phyloP scores from a whole-genome alignment of 2,113 vertebrate species.

The Dascyllus trimaculatus region DNA sequence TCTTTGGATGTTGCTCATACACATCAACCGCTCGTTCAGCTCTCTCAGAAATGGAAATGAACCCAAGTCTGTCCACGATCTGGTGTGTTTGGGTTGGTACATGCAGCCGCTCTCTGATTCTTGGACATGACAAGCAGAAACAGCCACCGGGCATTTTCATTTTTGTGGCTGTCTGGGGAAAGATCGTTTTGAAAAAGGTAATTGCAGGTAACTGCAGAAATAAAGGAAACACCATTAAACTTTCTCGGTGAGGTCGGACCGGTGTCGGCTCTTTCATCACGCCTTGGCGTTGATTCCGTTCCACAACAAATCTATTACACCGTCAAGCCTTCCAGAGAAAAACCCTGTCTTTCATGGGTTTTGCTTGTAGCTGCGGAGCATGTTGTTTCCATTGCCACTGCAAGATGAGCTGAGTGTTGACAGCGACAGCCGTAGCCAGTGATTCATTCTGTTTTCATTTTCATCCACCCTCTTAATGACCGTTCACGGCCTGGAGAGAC shows the following conservation, averaged over 20 bases:
- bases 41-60: constrained; percentile 17
- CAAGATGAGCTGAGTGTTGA: constrained; percentile 17
- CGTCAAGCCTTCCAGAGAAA: neutral
- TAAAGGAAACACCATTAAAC: constrained; percentile 20
- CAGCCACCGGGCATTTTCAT: constrained; percentile 46
- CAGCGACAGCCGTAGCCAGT: neutral
- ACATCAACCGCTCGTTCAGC: constrained; percentile 17
- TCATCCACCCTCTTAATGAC: constrained; percentile 18
- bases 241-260: constrained; percentile 7
- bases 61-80: constrained; percentile 4
- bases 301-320: neutral
- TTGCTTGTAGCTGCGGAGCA: constrained; percentile 9
- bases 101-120: constrained; percentile 24
- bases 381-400: constrained; percentile 13
- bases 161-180: constrained; percentile 53
- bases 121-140: constrained; percentile 30
- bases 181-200: constrained; percentile 6
- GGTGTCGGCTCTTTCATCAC: neutral
- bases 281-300: neutral
- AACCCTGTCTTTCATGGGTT: constrained; percentile 8
- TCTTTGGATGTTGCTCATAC: constrained; percentile 37
- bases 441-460: constrained; percentile 33
- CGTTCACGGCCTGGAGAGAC: neutral
- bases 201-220: constrained; percentile 34
- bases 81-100: constrained; percentile 52